Base-by-base conservation (phyloP, 2,113 vertebrate genomes). In the Triplophysa siluroides region DNA sequence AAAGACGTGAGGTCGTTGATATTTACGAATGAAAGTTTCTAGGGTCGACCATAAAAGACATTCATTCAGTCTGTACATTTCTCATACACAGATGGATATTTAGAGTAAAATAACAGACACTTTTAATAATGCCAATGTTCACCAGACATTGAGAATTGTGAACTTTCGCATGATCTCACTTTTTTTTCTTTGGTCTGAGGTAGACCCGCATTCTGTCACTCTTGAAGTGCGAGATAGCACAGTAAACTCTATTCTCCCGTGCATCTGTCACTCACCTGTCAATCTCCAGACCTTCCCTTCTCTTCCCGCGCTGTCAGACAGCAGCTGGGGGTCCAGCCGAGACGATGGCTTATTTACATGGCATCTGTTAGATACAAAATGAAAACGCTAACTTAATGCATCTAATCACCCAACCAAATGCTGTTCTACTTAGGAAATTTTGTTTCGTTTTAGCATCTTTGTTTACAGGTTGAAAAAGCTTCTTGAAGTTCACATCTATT, bases 1-100 rank as follows among this genome's bases (percentile, higher is more conserved):
- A 52, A 82, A 84, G 50, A 23, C 18, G 60, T 72, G 87, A 87
- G 86, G 82, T 86, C 86, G 80, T 45, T 80, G 82, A 54, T 85
- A 84, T 91, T 87, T 89, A 77, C 81, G 11, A 38, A 64, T 54
- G 19, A 78, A 79, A 85, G 83, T 72, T 78, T 74, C 73, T 73
- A 2, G 26, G 65, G 81, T 81, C 79, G 66, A 79, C 72, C 50
- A 77, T 64, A 23, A 81, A 73, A 60, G 23, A 58, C 18, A 29
- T 47, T 58, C n/a, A 56, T 24, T 52, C 11, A 26, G 65, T 66
- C 18, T 45, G 21, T 0, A 6, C 16, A 29, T 73, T 18, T 74
- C 50, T 16, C 1, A 16, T 18, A 47, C 29, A 43, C 47, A 56
- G 63, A 80, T 10, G 54, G 45, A 60, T 21, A 56, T 58, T 60